Percentiles rank a stretch among this genome's conserved stretches.
These are phyloP conservation scores for Adelognathus sp. DNA, from an alignment of 2,888 invertebrate species.

Conservation along the genomic window DNA sequence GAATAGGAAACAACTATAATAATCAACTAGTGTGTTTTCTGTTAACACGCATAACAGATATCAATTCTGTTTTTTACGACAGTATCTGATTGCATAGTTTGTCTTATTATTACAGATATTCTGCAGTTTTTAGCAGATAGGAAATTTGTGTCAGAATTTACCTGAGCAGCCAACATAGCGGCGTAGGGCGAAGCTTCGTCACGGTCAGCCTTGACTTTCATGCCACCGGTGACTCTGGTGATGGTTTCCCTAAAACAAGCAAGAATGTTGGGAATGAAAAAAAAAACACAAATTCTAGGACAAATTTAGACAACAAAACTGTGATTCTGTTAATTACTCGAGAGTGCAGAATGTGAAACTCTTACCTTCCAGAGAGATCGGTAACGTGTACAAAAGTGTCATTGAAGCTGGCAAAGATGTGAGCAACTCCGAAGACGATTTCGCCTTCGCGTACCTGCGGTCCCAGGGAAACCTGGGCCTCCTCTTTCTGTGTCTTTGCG, in stretches of 20 bases:
- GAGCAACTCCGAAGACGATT: constrained; percentile 99
- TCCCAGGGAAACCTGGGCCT: constrained; percentile 97
- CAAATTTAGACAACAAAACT: not conserved
- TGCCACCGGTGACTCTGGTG: constrained; percentile 97
- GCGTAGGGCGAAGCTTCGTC: constrained; percentile 99
- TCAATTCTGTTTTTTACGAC: too few relatives aligned
- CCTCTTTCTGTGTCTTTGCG: constrained; percentile 98
- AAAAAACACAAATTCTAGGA: too few relatives aligned
- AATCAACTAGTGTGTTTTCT: too few relatives aligned
- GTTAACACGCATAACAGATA: too few relatives aligned
- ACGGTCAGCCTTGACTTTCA: constrained; percentile 99
- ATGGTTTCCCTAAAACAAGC: constrained; percentile 90
- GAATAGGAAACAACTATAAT: not conserved
- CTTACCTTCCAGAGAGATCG: constrained; percentile 95
- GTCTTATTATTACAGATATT: not conserved
- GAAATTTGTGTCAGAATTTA: constrained; percentile 76
- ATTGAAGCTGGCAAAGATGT: constrained; percentile 99
- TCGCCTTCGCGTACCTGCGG: constrained; percentile 99
- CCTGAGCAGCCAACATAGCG: constrained; percentile 99
- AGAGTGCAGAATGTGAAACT: constrained; percentile 47
- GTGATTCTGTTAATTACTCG: not conserved
- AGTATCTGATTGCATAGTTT: too few relatives aligned
- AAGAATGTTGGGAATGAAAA: too few relatives aligned
- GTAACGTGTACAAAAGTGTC: constrained; percentile 99
- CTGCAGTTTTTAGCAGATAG: not conserved